Base-by-base conservation (phyloP, 2,888 invertebrate genomes). In the Morpho achilles region DNA sequence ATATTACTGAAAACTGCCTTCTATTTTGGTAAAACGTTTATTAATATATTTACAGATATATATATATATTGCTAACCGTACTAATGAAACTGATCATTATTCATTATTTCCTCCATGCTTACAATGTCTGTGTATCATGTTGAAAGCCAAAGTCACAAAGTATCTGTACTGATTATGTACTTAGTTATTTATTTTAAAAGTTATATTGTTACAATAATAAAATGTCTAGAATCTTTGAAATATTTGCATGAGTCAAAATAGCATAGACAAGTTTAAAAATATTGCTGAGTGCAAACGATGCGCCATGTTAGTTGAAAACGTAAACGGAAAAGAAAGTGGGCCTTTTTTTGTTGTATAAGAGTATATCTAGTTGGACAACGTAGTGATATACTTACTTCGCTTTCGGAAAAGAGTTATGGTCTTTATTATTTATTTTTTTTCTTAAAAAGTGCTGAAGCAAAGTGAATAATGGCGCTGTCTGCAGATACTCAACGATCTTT, bases 261-360 rank as follows among this genome's bases (percentile, higher is more conserved):
- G 50, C 53, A 61, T 51, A 58, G 51, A 58, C 51, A 56, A 64
- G 46, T 43, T 47, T 53, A 56, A 50, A 45, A n/a, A 46, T 46
- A 22, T 48, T 48, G 8, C 22, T 48, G 23, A 62, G 58, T 32
- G 32, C 32, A 59, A 53, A 59, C 58, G 46, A 61, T 59, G 55
- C 82, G 87, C 85, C 85, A 86, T 87, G 77, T 84, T 85, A 75
- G 71, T 71, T 81, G 74, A 79, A 84, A 83, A 84, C 84, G 83
- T 78, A 82, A 85, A 79, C 82, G 82, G 81, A 81, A 81, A 81
- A 82, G 84, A 83, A 84, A 86, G 82, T 79, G 52, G 40, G 32
- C 32, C 32, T 57, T 78, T 81, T 79, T 79, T 67, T 66, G 64
- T 54, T 59, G 63, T 32, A 60, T 74, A 72, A 44, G 60, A 69